Percentiles rank a stretch among this genome's conserved stretches.
These are phyloP conservation scores for Laticauda colubrina DNA, from an alignment of 2,113 vertebrate species.

Conservation along the genomic window DNA sequence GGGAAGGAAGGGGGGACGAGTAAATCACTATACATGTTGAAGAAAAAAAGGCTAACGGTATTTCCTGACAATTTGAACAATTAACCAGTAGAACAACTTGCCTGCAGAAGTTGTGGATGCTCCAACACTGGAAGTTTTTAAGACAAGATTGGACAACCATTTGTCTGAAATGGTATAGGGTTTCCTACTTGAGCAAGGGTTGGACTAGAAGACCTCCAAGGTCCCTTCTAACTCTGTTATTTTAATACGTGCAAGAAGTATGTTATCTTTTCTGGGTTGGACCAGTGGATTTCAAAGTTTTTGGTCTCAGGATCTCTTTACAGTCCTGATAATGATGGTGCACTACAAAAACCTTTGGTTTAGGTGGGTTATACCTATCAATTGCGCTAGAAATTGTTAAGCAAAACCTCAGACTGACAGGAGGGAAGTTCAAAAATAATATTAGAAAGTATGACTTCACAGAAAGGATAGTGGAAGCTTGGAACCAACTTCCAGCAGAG, in stretches of 20 bases:
- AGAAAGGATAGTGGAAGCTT: no score
- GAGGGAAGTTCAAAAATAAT: no score
- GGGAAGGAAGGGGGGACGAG: accelerated
- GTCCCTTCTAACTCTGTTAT: neutral
- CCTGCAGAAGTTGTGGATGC: neutral
- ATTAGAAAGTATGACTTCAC: no score
- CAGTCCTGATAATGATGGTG: no score
- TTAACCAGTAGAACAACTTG: neutral
- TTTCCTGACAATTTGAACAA: neutral
- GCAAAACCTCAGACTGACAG: no score
- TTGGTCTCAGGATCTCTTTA: no score
- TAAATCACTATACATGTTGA: neutral
- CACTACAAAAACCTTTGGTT: no score
- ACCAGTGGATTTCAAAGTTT: neutral
- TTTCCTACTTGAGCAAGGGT: neutral
- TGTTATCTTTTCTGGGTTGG: neutral
- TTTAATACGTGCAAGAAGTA: neutral
- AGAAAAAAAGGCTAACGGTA: no score
- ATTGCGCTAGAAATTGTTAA: no score
- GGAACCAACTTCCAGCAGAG: no score
- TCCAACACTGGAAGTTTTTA: neutral
- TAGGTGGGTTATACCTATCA: no score
- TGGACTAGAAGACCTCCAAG: neutral
- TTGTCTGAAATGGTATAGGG: neutral
- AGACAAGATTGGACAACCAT: neutral